phyloP scores from a whole-genome alignment of 2,888 invertebrate genomes.

The Beris morrisii region DNA sequence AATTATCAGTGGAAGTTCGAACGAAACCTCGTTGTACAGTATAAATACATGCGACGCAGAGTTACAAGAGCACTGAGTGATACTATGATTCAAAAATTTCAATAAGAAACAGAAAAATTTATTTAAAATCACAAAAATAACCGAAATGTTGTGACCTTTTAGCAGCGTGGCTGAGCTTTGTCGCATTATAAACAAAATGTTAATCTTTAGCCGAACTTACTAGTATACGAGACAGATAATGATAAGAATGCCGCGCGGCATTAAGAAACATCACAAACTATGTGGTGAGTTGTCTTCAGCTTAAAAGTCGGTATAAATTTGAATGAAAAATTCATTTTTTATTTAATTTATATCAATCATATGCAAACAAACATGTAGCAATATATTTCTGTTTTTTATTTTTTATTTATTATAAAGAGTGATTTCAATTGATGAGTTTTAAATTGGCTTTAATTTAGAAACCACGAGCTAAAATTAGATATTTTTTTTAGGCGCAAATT shows the following conservation, averaged over 20 bases:
- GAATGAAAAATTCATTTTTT: neutral
- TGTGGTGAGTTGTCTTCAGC: neutral
- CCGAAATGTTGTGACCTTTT: constrained; percentile 19
- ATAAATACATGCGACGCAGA: neutral
- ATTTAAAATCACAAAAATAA: neutral
- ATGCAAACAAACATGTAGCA: neutral
- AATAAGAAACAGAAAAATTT: neutral
- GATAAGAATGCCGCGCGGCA: no score
- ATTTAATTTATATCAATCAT: constrained; percentile 3
- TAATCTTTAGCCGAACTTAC: neutral
- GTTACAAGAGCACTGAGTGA: constrained; percentile 7
- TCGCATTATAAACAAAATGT: neutral
- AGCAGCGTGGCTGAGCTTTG: constrained; percentile 6
- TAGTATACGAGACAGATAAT: neutral
- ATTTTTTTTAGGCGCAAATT: constrained; percentile 14
- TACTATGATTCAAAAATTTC: neutral
- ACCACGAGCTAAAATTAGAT: constrained; percentile 21
- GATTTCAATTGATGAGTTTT: constrained; percentile 8
- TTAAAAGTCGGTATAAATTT: constrained; percentile 3
- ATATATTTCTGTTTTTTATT: neutral
- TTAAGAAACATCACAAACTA: no score
- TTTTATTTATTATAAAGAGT: constrained; percentile 4
- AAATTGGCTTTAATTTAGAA: constrained; percentile 20
- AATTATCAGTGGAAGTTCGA: no score
- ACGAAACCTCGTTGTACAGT: no score